Conservation (phyloP, 2,113 vertebrate species). For the Rhinolophus ferrumequinum region DNA sequence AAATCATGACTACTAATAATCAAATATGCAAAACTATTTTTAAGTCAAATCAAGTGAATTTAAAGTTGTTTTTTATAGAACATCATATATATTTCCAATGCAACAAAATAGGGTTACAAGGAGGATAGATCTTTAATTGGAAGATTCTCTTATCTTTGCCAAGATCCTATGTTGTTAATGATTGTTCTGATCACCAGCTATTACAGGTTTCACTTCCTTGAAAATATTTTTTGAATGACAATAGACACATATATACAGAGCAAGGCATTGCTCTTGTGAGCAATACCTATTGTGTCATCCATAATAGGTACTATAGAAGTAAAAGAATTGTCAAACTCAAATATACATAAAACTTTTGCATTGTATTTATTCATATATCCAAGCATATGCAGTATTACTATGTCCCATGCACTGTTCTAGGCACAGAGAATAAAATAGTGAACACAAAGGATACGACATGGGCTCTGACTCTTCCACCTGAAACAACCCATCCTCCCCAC, state of each 20-base stretch:
- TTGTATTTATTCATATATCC: not conserved
- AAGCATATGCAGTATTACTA: not conserved
- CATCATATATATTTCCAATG: not conserved
- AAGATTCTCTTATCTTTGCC: not conserved
- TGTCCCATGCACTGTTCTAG: not conserved
- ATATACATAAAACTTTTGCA: not conserved
- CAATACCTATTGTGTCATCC: not conserved
- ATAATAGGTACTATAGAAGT: not conserved
- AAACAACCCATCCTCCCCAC: rapidly evolving
- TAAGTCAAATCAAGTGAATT: not conserved
- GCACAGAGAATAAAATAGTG: not conserved
- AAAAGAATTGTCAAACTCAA: not conserved
- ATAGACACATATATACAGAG: not conserved
- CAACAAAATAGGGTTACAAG: not conserved
- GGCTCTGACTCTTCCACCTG: not conserved
- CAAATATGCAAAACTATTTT: conserved; percentile 13
- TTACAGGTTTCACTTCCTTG: not conserved
- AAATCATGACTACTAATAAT: conserved; percentile 3
- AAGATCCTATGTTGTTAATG: not conserved
- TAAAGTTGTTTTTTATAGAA: not conserved
- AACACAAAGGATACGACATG: not conserved
- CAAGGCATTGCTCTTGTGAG: not conserved
- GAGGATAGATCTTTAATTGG: not conserved
- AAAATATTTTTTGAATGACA: not conserved
- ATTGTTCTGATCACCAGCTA: not conserved